Evolutionary conservation across 2,113 vertebrate genomes (phyloP), one percentile per base, ranked within the genome.

Genomic region (Neodontobutis hainanensis): DNA sequence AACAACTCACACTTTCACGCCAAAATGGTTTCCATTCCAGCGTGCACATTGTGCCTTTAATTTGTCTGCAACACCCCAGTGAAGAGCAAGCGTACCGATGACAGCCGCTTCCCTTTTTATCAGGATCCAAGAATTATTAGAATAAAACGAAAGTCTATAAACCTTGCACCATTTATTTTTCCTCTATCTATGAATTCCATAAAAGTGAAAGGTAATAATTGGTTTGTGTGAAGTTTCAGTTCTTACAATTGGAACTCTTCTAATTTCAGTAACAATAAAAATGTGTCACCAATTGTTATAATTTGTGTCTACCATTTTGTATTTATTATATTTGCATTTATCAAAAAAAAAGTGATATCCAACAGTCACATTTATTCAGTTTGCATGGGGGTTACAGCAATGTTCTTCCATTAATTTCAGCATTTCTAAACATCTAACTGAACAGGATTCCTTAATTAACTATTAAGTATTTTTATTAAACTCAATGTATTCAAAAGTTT

Each of bases 1-100:
- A 92, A 91, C 84, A 89, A 90, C 85, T 89, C 79, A 47, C 87
- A 89, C 90, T 91, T 92, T 92, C 90, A 92, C 85, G 87, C 88
- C 80, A 83, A 86, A 87, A 84, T 74, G 86, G 85, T 83, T 90
- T 87, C 87, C 82, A 85, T 87, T 86, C 80, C 83, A 81, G 85
- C 84, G 58, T 81, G 83, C 58, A 74, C 77, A 77, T 83, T 70
- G 50, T 63, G 48, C 76, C 80, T 84, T 81, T 83, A 88, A 88
- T 88, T 88, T 80, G 77, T 72, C 76, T 67, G 78, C 72, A 71
- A 78, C 81, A 85, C 65, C 63, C 35, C 71, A 74, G 77, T 68
- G 85, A 84, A 70, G 73, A 70, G 65, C 68, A 50, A 66, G 85
- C 64, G 68, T n/a, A 73, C 65, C 74, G 55, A 44, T 65, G 80